Evolutionary conservation across 2,888 invertebrate species (phyloP), one percentile per base, ranked within the genome.

Genomic region (Sceliomorpha sp.): DNA sequence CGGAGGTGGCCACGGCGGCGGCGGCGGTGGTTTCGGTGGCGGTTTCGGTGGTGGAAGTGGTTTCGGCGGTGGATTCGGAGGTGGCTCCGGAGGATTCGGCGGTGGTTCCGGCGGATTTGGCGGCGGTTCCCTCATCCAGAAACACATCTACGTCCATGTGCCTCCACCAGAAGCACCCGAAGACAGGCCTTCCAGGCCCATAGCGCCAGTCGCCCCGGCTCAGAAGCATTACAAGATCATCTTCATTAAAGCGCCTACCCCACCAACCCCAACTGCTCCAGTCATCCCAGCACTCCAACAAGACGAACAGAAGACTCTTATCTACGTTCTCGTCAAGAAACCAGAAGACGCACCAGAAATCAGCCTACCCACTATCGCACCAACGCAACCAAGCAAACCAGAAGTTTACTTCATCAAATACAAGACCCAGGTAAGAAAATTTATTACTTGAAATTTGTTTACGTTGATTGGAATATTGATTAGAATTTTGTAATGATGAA

Each of bases 171-270:
- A 96, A 89, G 83, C 87, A 2, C 95, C 93, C n/a, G 92, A 93
- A 79, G 91, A 91, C 81, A 91, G 92, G 78, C 91, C 92, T 48
- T 90, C 91, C 71, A 92, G 93, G 79, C 91, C 93, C 58, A 92
- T 94, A 76, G 89, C 89, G 2, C 90, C 91, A 10, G 90, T 93
- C 0, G 93, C 93, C 42, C 93, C 94, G 73, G 91, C 95, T 39
- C 95, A 95, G 89, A 96, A 96, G 83, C 95, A 96, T 89, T 95
- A 96, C 92, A 96, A 96, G 88, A 96, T 96, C 88, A 95, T 96
- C 90, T 96, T 96, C 92, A 96, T 96, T 89, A 96, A 96, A 91
- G 96, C 96, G 55, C 96, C 96, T 81, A 92, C 95, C 78, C 92
- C 95, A 68, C 95, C 95, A 68, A 92, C 94, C 67, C 95, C 95